Conservation (phyloP, 1,140 invertebrate genomes). For the Temnothorax nylanderi region DNA sequence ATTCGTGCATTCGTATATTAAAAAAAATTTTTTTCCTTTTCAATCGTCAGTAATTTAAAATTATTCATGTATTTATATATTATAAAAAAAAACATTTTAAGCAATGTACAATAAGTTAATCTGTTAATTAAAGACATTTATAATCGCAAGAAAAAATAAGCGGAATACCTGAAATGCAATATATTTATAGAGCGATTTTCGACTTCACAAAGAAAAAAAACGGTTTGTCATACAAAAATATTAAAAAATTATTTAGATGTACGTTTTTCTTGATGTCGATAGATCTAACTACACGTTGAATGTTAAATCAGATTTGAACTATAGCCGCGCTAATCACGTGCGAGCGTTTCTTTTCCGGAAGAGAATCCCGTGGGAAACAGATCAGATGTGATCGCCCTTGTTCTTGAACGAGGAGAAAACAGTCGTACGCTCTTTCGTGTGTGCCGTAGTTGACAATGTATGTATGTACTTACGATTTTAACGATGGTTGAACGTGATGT, state of each 20-base stretch:
- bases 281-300: not conserved
- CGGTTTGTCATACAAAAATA: not conserved
- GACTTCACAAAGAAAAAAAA: not conserved
- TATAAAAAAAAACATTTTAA: not conserved
- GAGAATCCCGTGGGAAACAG: not conserved
- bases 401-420: conserved; percentile 17
- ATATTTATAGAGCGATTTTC: not conserved
- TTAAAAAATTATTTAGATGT: not conserved
- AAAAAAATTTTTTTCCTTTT: no score
- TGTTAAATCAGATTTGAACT: not conserved
- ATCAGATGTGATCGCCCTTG: conserved; percentile 21
- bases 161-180: not conserved
- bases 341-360: conserved; percentile 4
- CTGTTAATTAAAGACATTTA: not conserved
- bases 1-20: not conserved
- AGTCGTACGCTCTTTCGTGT: conserved; percentile 53
- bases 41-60: not conserved
- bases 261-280: not conserved
- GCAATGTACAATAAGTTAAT: not conserved
- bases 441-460: conserved; percentile 64
- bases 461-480: conserved; percentile 70
- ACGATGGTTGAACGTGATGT: conserved; percentile 58
- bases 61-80: not conserved
- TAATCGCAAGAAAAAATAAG: not conserved
- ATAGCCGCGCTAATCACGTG: conserved; percentile 11